Evolutionary conservation across 2,888 invertebrate genomes (phyloP).

Genomic region (Entomobrya proxima): DNA sequence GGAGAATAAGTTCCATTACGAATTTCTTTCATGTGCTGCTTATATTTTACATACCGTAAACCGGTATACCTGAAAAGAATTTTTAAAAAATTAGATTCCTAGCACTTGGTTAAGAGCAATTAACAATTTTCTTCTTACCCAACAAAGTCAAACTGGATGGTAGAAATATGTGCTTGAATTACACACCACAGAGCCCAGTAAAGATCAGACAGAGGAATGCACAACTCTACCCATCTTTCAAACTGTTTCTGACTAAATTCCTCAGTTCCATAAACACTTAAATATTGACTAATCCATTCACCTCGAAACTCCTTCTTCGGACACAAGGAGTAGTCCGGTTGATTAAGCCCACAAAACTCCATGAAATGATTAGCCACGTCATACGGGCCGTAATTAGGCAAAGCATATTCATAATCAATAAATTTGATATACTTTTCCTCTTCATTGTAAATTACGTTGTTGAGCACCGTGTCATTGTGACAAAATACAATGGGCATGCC

Average conservation of each 20-base stretch:
- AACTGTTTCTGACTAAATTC: constrained; percentile 37
- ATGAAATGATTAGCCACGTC: constrained; percentile 99
- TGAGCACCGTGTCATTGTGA: constrained; percentile 97
- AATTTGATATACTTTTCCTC: constrained; percentile 85
- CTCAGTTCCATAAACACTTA: constrained; percentile 81
- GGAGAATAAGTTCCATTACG: neutral
- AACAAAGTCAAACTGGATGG: constrained; percentile 93
- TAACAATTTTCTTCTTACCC: constrained; percentile 81
- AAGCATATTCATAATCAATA: constrained; percentile 98
- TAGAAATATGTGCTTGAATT: constrained; percentile 91
- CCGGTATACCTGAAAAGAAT: constrained; percentile 34
- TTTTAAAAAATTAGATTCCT: neutral
- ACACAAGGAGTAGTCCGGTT: constrained; percentile 84
- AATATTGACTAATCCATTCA: constrained; percentile 88
- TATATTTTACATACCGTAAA: constrained; percentile 44
- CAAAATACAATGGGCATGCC: constrained; percentile 91
- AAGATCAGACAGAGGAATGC: constrained; percentile 82
- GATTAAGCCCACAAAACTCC: constrained; percentile 92
- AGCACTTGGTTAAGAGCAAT: constrained; percentile 8
- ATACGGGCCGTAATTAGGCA: constrained; percentile 93
- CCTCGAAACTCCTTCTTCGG: constrained; percentile 88
- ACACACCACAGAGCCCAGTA: constrained; percentile 95
- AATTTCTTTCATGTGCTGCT: constrained; percentile 46
- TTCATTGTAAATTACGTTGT: constrained; percentile 92
- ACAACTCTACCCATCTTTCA: constrained; percentile 70